These are phyloP conservation scores for Labeo rohita DNA, from an alignment of 2,113 vertebrate species.

Conservation along the genomic window DNA sequence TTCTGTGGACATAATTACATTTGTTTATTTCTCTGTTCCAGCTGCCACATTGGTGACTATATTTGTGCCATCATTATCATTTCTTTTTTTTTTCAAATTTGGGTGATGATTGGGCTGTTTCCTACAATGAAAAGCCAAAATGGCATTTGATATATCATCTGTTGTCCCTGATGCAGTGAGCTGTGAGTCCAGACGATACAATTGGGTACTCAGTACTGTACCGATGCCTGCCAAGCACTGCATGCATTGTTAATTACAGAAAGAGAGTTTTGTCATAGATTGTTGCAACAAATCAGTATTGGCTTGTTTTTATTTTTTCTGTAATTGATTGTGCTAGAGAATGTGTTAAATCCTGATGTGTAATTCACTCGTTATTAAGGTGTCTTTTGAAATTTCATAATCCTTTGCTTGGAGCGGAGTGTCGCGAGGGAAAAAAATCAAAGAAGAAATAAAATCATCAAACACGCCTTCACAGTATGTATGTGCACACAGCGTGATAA, in stretches of 20 bases:
- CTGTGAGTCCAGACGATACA: conserved; percentile 2
- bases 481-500: background rate
- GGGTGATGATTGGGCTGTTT: background rate
- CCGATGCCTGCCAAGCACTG: conserved; percentile 29
- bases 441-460: background rate
- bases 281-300: background rate
- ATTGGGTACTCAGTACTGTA: conserved; percentile 24
- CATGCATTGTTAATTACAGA: conserved; percentile 11
- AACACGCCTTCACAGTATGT: background rate
- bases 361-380: background rate
- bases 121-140: conserved; percentile 18
- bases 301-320: background rate
- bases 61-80: conserved; percentile 20
- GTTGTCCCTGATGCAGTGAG: background rate
- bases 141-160: conserved; percentile 15
- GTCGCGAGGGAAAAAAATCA: background rate
- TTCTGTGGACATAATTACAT: background rate
- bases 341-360: background rate
- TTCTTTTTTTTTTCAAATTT: conserved; percentile 1
- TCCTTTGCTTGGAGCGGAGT: background rate
- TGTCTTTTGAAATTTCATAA: background rate
- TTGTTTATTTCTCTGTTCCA: background rate
- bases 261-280: conserved; percentile 9
- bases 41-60: background rate
- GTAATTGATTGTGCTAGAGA: background rate